Evolutionary conservation across 1,140 invertebrate species (phyloP), one percentile per base, ranked within the genome.

Genomic region (Gonatopus flavifemur): DNA sequence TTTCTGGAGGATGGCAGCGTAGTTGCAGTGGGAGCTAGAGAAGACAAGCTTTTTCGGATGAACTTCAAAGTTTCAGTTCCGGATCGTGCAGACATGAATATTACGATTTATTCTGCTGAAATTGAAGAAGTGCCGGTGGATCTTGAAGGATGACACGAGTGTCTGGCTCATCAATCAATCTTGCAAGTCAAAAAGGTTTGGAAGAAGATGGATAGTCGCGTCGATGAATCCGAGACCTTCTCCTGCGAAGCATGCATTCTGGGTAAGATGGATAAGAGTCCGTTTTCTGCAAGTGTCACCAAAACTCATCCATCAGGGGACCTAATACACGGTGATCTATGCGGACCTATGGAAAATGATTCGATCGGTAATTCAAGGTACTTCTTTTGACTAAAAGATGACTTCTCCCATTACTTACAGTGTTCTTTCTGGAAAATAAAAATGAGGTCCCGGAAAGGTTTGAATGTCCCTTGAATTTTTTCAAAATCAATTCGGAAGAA

Each of bases 301-400:
- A 58, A 28, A 31, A 53, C 54, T 15, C 57, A 51, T 0, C 45
- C 49, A 32, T 30, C 57, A 20, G 62, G 69, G 33, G 69, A 76
- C 42, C n/a, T 77, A 20, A 68, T 80, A 32, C 74, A 77, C 56
- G 61, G 53, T 3, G 76, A 81, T 65, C 56, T 76, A 0, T 74
- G 73, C 44, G 77, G 77, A 5, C 69, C 73, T 6, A 79, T 81
- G 66, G 57, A 69, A 33, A 44, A 35, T 19, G 32, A 13, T 16
- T 77, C 70, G 0, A 8, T 71, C 12, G 59, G 61, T 10, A 66
- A 70, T 12, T 28, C 57, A 1, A 46, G 57, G 38, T 77, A 74
- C 39, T 72, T 75, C 35, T 31, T 76, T 1, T 18, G 65, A 10
- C 41, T 77, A 5, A 79, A 76, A 35, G 75, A 80, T 58, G 70